These are phyloP conservation scores for Drosophila equinoxialis DNA, from an alignment of 1,140 invertebrate genomes.

Conservation along the genomic window DNA sequence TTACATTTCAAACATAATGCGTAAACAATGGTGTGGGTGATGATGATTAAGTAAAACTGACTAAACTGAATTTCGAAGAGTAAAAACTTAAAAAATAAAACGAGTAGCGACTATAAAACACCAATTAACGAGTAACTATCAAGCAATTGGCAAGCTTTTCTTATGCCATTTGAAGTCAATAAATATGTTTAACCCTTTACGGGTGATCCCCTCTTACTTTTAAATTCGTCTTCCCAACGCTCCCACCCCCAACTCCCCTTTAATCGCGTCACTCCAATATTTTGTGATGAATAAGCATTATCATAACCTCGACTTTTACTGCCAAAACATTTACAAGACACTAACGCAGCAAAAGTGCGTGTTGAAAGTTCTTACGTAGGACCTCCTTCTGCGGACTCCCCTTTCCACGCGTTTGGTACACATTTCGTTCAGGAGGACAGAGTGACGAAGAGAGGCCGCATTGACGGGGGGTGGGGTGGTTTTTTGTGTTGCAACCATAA, in stretches of 20 bases:
- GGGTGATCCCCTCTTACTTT: no score
- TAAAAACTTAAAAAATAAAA: no score
- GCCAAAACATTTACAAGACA: slow-evolving; percentile 76
- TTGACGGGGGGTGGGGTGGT: slow-evolving; percentile 27
- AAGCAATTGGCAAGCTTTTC: slow-evolving; percentile 31
- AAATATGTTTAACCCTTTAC: slow-evolving; percentile 47
- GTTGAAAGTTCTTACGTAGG: slow-evolving; percentile 49
- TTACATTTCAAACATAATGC: no score
- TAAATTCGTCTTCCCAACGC: no score
- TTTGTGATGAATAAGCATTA: slow-evolving; percentile 74
- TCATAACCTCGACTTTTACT: slow-evolving; percentile 76
- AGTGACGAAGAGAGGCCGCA: background rate
- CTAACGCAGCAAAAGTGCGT: slow-evolving; percentile 62
- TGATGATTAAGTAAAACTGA: no score
- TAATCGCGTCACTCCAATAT: slow-evolving; percentile 32
- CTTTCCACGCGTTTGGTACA: no score
- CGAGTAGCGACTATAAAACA: background rate
- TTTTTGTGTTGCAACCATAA: slow-evolving; percentile 41
- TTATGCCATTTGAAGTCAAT: slow-evolving; percentile 35
- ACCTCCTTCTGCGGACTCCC: background rate
- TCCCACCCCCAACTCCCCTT: background rate
- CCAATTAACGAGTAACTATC: background rate
- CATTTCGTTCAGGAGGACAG: no score
- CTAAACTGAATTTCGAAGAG: no score
- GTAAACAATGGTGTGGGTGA: no score